Conservation (phyloP, 2,797 vertebrate genomes). For the Hybognathus amarus region DNA sequence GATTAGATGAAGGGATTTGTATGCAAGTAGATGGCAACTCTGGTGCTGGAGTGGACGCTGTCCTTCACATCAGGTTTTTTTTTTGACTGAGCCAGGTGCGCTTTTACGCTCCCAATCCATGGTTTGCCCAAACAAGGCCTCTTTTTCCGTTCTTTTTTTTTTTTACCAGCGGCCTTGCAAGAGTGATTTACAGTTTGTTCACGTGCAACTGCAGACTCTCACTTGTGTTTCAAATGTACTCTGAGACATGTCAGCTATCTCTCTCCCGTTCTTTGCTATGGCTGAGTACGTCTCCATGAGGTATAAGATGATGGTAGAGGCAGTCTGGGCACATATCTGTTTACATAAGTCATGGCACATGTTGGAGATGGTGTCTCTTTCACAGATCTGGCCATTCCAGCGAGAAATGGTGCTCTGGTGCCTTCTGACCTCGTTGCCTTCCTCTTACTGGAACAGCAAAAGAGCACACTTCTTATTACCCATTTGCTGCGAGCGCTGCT, state of each 20-base stretch:
- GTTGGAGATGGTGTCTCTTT: slow-evolving; percentile 7
- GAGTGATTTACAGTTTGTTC: slow-evolving; percentile 66
- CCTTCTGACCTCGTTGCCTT: slow-evolving; percentile 19
- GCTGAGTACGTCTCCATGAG: background rate
- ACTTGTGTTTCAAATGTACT: slow-evolving; percentile 47
- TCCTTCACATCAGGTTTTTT: slow-evolving; percentile 17
- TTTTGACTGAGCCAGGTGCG: slow-evolving; percentile 29
- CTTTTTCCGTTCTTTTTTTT: background rate
- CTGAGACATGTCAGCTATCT: background rate
- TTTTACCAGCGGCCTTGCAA: background rate
- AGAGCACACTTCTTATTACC: slow-evolving; percentile 40
- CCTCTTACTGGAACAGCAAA: slow-evolving; percentile 6
- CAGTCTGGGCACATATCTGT: background rate
- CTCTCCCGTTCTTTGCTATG: background rate
- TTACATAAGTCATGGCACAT: background rate
- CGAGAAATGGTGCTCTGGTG: background rate
- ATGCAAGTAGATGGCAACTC: slow-evolving; percentile 32
- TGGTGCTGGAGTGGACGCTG: slow-evolving; percentile 5
- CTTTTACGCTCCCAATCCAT: slow-evolving; percentile 36
- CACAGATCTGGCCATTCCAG: background rate
- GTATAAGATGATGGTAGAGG: background rate
- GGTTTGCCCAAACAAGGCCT: background rate
- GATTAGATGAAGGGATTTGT: slow-evolving; percentile 59
- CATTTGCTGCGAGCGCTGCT: slow-evolving; percentile 27
- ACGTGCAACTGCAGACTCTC: slow-evolving; percentile 46